Percentiles rank a stretch among this genome's conserved stretches.
Conservation (phyloP, 2,888 invertebrate genomes). For the Aromia moschata region DNA sequence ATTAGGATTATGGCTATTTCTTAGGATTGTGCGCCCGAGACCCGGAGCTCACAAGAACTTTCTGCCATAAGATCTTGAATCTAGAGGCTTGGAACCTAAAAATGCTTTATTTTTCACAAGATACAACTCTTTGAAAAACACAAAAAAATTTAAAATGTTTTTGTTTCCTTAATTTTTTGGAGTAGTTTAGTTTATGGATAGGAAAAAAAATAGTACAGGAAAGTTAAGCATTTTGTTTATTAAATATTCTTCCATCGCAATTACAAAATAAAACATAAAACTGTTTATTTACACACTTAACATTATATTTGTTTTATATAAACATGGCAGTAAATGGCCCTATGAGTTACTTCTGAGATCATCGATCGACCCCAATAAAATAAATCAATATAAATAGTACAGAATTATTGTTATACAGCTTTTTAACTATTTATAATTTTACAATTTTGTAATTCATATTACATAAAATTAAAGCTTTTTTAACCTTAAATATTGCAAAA, state of each 20-base stretch:
- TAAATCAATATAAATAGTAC: constrained; percentile 38
- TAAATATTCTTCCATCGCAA: constrained; percentile 56
- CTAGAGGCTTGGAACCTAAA: too few relatives aligned
- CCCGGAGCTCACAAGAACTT: too few relatives aligned
- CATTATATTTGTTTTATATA: constrained; percentile 43
- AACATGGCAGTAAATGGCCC: constrained; percentile 52
- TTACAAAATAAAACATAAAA: constrained; percentile 55
- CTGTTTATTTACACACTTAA: constrained; percentile 45
- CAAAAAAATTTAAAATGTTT: too few relatives aligned
- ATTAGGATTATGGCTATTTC: too few relatives aligned
- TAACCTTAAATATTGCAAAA: constrained; percentile 49
- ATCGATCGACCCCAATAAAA: constrained; percentile 39
- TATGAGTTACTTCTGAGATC: constrained; percentile 45
- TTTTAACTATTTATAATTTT: constrained; percentile 28
- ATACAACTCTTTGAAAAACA: too few relatives aligned
- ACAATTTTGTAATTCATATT: constrained; percentile 33
- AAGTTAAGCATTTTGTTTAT: constrained; percentile 52
- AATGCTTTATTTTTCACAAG: too few relatives aligned
- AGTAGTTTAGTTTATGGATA: too few relatives aligned
- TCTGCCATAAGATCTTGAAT: too few relatives aligned
- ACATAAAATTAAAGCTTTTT: constrained; percentile 55
- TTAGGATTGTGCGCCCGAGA: too few relatives aligned
- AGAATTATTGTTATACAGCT: constrained; percentile 34
- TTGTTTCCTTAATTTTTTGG: too few relatives aligned
- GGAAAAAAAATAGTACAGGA: too few relatives aligned